Base-by-base conservation (phyloP, 2,113 vertebrate species). In the Melierax canorus region DNA sequence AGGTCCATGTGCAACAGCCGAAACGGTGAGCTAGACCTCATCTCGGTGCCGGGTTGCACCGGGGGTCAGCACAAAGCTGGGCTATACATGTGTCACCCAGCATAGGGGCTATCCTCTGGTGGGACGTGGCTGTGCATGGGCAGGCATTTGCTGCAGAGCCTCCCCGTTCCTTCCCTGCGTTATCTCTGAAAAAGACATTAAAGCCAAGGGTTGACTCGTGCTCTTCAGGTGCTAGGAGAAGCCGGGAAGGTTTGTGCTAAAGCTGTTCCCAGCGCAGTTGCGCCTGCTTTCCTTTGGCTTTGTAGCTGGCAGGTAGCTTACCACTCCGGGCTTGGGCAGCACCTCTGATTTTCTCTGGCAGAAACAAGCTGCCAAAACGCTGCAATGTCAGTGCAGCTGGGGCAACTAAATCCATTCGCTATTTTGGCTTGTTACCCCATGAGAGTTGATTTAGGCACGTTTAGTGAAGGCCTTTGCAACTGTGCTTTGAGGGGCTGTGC, bases 1-100 rank as follows among this genome's bases (percentile, higher is more conserved):
- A 18, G 46, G 34, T 14, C 60, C 0, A 0, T 5, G 30, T 63
- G 55, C 6, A 1, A 18, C 19, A 41, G n/a, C 38, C 1, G 1
- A 12, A 51, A 10, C 1, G 11, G 5, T 12, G 63, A 73, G 34
- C 17, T 59, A 53, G 36, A 26, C n/a, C 43, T 71, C 46, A 4
- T 6, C 76, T 29, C 2, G 1, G 32, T 39, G 55, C 74, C 1
- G 1, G 26, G 2, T 53, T 46, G 19, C 34, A 12, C 39, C 2
- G 0, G 13, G 63, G 5, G 6, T 53, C 15, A 6, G 34, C 16
- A 4, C 45, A n/a, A 26, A 55, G 73, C 30, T 48, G 50, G 12
- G 45, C n/a, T 75, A 11, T 15, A 3, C 1, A 0, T 3, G 27
- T 36, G 72, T 81, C 69, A 39, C 56, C 26, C 2, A 1, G 45